These are phyloP conservation scores for Branchinecta lindahli DNA, from an alignment of 1,140 invertebrate genomes.

Conservation along the genomic window DNA sequence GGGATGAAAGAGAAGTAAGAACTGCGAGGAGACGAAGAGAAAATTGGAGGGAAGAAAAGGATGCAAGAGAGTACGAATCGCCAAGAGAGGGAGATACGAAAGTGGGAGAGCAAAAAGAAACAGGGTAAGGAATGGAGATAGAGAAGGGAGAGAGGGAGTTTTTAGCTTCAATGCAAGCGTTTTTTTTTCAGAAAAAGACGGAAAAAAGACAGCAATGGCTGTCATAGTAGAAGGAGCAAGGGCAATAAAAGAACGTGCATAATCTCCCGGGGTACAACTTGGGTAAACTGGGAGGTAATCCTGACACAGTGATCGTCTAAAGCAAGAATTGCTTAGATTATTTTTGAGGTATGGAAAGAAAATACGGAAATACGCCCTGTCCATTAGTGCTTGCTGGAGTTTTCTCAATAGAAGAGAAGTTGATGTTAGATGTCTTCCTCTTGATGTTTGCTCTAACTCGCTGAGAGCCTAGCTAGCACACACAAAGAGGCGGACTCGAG, in stretches of 20 bases:
- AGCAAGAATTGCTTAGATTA: constrained; percentile 1
- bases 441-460: constrained; percentile 5
- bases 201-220: too few species aligned
- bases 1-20: too few species aligned
- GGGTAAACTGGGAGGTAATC: not conserved
- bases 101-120: too few species aligned
- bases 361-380: constrained; percentile 1
- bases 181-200: too few species aligned
- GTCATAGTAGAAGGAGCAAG: constrained; percentile 8
- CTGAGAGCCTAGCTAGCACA: not conserved
- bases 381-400: constrained; percentile 7
- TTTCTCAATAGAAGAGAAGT: constrained; percentile 1
- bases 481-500: constrained; percentile 3
- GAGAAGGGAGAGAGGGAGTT: too few species aligned
- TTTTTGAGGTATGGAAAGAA: constrained; percentile 8
- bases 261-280: constrained; percentile 4
- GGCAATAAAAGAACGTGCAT: constrained; percentile 1
- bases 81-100: too few species aligned
- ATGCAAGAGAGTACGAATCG: too few species aligned
- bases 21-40: too few species aligned
- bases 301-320: not conserved
- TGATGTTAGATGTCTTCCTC: not conserved
- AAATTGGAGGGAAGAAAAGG: too few species aligned
- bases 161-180: too few species aligned
- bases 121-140: too few species aligned